phyloP scores from a whole-genome alignment of 2,888 invertebrate species.

The Sclerodermus sp. region DNA sequence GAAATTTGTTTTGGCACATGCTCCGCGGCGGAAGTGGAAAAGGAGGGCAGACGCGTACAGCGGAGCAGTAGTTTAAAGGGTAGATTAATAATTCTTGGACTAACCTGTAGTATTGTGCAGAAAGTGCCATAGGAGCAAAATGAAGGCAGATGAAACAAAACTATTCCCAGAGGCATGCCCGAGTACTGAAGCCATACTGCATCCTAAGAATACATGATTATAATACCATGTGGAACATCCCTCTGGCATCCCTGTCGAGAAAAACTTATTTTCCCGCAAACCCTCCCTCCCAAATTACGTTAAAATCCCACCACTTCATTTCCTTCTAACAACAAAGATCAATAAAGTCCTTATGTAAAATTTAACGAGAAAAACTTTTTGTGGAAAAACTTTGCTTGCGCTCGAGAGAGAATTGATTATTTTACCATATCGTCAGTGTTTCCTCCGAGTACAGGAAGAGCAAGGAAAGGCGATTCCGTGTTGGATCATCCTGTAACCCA shows the following conservation, averaged over 20 bases:
- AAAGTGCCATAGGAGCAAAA: slow-evolving; percentile 74
- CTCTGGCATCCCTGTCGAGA: background rate
- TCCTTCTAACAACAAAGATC: too few relatives aligned
- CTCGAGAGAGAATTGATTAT: too few relatives aligned
- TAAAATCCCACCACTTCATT: too few relatives aligned
- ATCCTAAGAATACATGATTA: slow-evolving; percentile 62
- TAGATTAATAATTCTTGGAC: slow-evolving; percentile 42
- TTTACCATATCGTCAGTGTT: slow-evolving; percentile 82
- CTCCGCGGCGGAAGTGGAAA: too few relatives aligned
- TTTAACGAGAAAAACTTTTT: too few relatives aligned
- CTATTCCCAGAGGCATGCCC: slow-evolving; percentile 81
- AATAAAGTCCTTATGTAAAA: too few relatives aligned
- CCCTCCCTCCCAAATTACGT: background rate
- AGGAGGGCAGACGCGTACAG: too few relatives aligned
- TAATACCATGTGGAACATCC: background rate
- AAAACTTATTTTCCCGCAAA: background rate
- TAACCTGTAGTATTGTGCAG: slow-evolving; percentile 78
- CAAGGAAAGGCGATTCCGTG: slow-evolving; percentile 58
- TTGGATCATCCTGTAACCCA: slow-evolving; percentile 63
- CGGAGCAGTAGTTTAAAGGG: too few relatives aligned
- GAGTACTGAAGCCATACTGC: slow-evolving; percentile 83
- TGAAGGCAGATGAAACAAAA: slow-evolving; percentile 71
- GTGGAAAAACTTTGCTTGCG: background rate
- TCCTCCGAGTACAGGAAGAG: slow-evolving; percentile 60
- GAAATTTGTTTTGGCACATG: too few relatives aligned